Evolutionary conservation across 2,888 invertebrate genomes (phyloP).

Genomic region (Cenopis cana): DNA sequence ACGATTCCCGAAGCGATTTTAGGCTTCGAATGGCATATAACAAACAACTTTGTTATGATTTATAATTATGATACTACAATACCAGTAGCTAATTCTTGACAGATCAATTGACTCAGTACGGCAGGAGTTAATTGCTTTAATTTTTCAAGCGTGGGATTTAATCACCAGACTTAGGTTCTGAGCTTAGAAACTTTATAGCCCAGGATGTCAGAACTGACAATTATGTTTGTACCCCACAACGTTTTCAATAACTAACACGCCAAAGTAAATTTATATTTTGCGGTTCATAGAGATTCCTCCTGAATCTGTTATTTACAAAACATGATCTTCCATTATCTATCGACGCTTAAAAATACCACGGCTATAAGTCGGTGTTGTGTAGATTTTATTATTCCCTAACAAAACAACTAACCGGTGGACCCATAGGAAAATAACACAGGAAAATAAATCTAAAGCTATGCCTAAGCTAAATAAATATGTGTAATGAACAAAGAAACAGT

Average conservation of each 20-base stretch:
- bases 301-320: too few relatives aligned
- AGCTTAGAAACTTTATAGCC: too few relatives aligned
- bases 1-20: slow-evolving; percentile 26
- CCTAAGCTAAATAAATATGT: slow-evolving; percentile 8
- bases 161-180: not conserved
- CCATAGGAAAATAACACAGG: not conserved
- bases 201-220: too few relatives aligned
- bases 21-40: slow-evolving; percentile 7
- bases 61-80: too few relatives aligned
- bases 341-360: not conserved
- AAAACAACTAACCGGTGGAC: not conserved
- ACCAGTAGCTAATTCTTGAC: not conserved
- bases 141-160: slow-evolving; percentile 5
- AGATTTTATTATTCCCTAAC: not conserved
- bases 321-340: too few relatives aligned
- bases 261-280: not conserved
- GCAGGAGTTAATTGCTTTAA: slow-evolving; percentile 18
- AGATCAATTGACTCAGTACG: not conserved
- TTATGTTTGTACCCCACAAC: too few relatives aligned
- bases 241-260: not conserved
- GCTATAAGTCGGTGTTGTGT: not conserved
- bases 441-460: slow-evolving; percentile 12
- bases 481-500: slow-evolving; percentile 34
- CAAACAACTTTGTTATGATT: slow-evolving; percentile 20
- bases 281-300: not conserved